phyloP scores from a whole-genome alignment of 1,140 invertebrate genomes.

The Aphaenogaster floridana region DNA sequence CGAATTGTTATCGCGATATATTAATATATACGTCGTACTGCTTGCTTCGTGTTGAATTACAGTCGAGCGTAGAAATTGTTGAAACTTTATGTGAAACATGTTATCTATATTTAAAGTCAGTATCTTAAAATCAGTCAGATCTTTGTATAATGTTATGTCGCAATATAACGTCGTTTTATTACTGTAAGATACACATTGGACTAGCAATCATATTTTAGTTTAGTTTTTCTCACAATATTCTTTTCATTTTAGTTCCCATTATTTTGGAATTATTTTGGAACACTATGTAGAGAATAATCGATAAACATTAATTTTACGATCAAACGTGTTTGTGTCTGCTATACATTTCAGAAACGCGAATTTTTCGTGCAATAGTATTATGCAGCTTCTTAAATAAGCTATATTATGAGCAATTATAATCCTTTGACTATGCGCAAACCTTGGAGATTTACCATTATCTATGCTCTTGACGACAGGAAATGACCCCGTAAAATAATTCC shows the following conservation, averaged over 20 bases:
- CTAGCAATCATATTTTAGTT: neutral
- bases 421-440: conserved; percentile 1
- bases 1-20: conserved; percentile 20
- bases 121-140: neutral
- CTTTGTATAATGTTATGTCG: neutral
- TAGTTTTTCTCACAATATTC: neutral
- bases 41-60: neutral
- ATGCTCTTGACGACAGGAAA: conserved; percentile 50
- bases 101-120: neutral
- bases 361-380: neutral
- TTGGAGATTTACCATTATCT: conserved; percentile 21
- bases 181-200: neutral
- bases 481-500: conserved; percentile 51
- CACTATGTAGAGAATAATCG: neutral
- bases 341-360: neutral
- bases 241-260: neutral
- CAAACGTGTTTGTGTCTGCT: neutral
- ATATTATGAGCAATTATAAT: conserved; percentile 8
- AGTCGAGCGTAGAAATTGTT: neutral
- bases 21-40: neutral
- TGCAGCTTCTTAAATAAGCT: neutral
- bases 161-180: neutral
- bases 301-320: neutral
- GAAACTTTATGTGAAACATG: neutral
- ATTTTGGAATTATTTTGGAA: neutral